Evolutionary conservation across 1,140 invertebrate genomes (phyloP), one percentile per base, ranked within the genome.

Genomic region (Drosophila hydei): DNA sequence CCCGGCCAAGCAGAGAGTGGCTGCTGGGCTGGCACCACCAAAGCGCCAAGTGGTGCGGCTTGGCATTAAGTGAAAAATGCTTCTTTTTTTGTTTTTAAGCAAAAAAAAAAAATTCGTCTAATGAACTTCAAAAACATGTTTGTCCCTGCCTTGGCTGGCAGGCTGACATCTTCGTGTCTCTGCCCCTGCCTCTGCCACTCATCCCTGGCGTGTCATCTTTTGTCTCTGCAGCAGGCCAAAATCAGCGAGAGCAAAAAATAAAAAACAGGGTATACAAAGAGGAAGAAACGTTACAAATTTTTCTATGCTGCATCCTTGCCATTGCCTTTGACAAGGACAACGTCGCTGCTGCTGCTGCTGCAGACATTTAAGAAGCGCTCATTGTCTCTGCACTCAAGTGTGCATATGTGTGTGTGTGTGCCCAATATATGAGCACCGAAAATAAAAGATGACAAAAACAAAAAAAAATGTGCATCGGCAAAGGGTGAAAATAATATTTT

Each of bases 121-220:
- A 90, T 90, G 88, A 90, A 90, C 88, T 90, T 90, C 88, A 90
- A 90, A 90, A 90, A 84, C 83, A 90, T 88, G 80, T 78, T 90
- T 79, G 81, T 81, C 74, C 78, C 77, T 65, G 60, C 60, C 64
- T 61, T 30, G 18, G 40, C 75, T 63, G 51, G 38, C 72, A 61
- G 59, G 30, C 63, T 68, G 69, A 61, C 74, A 71, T 63, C 75
- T 71, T 71, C 61, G 55, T 25, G 38, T 30, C 30, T 8, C 27
- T 8, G 38, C 12, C 36, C 42, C 27, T 51, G 16, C 61, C 68
- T 64, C n/a, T n/a, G n/a, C n/a, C 68, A 64, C 64, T 60, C 12
- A 69, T 42, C 63, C 4, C n/a, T 74, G 63, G 68, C 70, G 65
- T 85, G 88, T 84, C 83, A 88, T 89, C 84, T 89, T 88, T 88